Base-by-base conservation (phyloP, 2,888 invertebrate species). In the Tanypteryx hageni region DNA sequence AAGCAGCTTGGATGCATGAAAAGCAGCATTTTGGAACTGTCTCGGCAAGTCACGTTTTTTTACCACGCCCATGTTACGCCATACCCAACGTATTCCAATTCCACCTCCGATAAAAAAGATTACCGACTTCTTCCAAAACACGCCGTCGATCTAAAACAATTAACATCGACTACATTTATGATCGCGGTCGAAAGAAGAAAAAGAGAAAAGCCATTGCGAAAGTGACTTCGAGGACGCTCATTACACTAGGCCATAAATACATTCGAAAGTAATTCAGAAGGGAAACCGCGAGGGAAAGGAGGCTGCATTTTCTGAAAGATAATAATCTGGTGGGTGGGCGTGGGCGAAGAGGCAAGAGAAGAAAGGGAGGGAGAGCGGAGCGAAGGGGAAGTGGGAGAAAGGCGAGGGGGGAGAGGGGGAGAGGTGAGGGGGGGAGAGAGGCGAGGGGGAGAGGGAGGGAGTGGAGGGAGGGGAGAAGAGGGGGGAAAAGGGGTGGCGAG, bases 181-280 rank as follows among this genome's bases (percentile, higher is more conserved):
- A 76, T 22, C 27, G 16, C 76, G 22, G 22, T 22, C 22, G 76
- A 76, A 18, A 11, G 44, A 44, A 5, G 5, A 44, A 44, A 76
- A 18, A 11, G 44, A 44, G 44, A 44, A 44, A 44, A 76, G 76
- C 44, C 44, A 44, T 44, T 44, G 44, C 44, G 44, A 44, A 68
- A 68, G 10, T 22, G n/a, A 27, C 13, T 76, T 76, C 27, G 22
- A 76, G 76, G 76, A 27, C 76, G 76, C 76, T 76, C 76, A 76
- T 76, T 76, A 76, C 76, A 76, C 68, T n/a, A 82, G 27, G 22
- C 31, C 82, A 82, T 18, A 44, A 83, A 83, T 31, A 83, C n/a
- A 83, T 31, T 83, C n/a, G 83, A 83, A 44, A 83, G 82, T 82
- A 82, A 31, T 83, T 83, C 56, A 83, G 56, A 83, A 56, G 56